These are phyloP conservation scores for Amblyjoppa proteus DNA, from an alignment of 2,888 invertebrate genomes.

Conservation along the genomic window DNA sequence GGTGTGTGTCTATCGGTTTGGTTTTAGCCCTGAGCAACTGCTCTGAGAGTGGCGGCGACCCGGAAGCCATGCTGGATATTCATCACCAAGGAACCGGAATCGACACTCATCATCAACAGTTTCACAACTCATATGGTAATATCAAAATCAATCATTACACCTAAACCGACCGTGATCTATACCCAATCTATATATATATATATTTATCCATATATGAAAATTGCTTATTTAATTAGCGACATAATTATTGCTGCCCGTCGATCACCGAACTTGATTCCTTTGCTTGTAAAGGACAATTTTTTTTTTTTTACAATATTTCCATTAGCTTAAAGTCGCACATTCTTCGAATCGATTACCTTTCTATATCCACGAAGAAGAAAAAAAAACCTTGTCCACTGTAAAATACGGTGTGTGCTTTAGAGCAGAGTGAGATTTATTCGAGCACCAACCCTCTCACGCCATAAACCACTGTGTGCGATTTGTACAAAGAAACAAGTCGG, in stretches of 20 bases:
- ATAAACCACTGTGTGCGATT: conserved; percentile 7
- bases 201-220: conserved; percentile 18
- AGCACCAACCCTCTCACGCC: conserved; percentile 8
- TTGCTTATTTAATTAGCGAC: conserved; percentile 15
- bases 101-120: conserved; percentile 84
- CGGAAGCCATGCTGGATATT: conserved; percentile 84
- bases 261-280: conserved; percentile 39
- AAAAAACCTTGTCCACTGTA: background rate
- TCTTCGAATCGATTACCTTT: conserved; percentile 39
- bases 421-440: conserved; percentile 32
- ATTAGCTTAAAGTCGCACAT: conserved; percentile 46
- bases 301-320: conserved; percentile 2
- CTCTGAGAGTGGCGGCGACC: conserved; percentile 84
- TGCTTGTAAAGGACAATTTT: conserved; percentile 35
- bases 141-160: conserved; percentile 82
- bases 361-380: background rate
- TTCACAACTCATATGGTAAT: conserved; percentile 85
- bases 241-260: conserved; percentile 25
- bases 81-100: conserved; percentile 84
- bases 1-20: conserved; percentile 85
- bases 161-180: conserved; percentile 68
- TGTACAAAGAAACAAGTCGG: conserved; percentile 18
- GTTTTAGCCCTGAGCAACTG: conserved; percentile 85
- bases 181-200: conserved; percentile 57
- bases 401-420: conserved; percentile 40